Base-by-base conservation (phyloP, 2,797 vertebrate species). In the Falco berigora region DNA sequence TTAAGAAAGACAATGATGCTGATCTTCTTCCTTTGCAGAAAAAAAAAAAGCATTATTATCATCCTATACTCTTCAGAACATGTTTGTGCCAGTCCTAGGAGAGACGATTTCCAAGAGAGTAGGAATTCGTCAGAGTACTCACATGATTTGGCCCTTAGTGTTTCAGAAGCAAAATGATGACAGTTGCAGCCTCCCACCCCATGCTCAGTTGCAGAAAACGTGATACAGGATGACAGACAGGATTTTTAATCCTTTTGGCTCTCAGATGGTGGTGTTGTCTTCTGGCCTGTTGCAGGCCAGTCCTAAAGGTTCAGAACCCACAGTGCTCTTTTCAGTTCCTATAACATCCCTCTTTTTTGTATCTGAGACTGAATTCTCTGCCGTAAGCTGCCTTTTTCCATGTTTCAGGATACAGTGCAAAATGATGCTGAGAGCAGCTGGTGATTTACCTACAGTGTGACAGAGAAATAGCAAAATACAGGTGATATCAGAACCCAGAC, bases 131-230 rank as follows among this genome's bases (percentile, higher is more conserved):
- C 42, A 62, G 64, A 94, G 62, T 77, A 74, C 50, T 94, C 85
- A 86, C 30, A 44, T 94, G 91, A 91, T 91, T 81, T 59, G 69
- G 52, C 68, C 53, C 72, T 74, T 75, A 75, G 62, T 88, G 66
- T 90, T 95, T 88, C 88, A 90, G 89, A 95, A 92, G 81, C 73
- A 92, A 92, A 92, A 75, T 56, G 21, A 64, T 91, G 81, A 78
- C n/a, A 71, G 76, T 81, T 88, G 34, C 47, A 90, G 58, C 76
- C 73, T 96, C 87, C 90, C 73, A 91, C 64, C 53, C 66, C 69
- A 86, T 91, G 58, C 81, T 78, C 75, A 72, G 82, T 49, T 90
- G 58, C 38, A 88, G 68, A 86, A 92, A 94, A 86, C 3, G 8
- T 69, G 67, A 91, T 90, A 63, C 13, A 90, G 67, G 62, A 75